Conservation (phyloP, 2,888 invertebrate genomes). For the Coronaproctus castanopsis region DNA sequence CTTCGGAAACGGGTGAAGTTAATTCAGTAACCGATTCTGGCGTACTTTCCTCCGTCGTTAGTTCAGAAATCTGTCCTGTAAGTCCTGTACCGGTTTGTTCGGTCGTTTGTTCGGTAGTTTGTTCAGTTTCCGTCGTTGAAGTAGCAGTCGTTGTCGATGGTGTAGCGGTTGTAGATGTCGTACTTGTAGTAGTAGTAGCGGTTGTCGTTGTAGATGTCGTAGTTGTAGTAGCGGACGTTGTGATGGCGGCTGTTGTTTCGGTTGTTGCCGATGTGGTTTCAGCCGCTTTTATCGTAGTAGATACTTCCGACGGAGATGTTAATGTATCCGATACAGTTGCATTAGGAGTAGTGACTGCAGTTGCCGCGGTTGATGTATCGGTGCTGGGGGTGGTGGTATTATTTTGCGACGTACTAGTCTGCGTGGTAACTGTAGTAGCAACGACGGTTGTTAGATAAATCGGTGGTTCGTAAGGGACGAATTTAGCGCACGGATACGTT, state of each 20-base stretch:
- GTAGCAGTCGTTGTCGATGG: slow-evolving; percentile 2
- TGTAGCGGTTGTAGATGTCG: not conserved
- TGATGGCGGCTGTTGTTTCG: slow-evolving; percentile 4
- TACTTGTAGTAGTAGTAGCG: not conserved
- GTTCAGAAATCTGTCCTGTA: too few relatives aligned
- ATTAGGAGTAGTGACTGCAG: slow-evolving; percentile 20
- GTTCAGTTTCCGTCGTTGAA: slow-evolving; percentile 14
- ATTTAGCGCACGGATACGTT: slow-evolving; percentile 13
- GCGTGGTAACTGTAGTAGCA: slow-evolving; percentile 5
- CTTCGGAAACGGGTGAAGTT: too few relatives aligned
- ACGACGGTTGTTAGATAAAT: slow-evolving; percentile 15
- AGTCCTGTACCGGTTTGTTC: too few relatives aligned
- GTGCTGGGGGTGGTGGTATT: not conserved
- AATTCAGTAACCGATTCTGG: not conserved
- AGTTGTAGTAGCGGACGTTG: slow-evolving; percentile 14
- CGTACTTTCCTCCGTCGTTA: not conserved
- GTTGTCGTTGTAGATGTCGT: not conserved
- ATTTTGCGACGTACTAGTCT: slow-evolving; percentile 10
- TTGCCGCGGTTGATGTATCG: slow-evolving; percentile 22
- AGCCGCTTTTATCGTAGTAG: not conserved
- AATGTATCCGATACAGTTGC: slow-evolving; percentile 14
- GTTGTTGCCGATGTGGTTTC: slow-evolving; percentile 7
- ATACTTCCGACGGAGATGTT: slow-evolving; percentile 12
- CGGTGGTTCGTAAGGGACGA: slow-evolving; percentile 12
- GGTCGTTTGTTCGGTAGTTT: not conserved